These are phyloP conservation scores for Drosophila quasianomalipes DNA, from an alignment of 2,888 invertebrate genomes.

Conservation along the genomic window DNA sequence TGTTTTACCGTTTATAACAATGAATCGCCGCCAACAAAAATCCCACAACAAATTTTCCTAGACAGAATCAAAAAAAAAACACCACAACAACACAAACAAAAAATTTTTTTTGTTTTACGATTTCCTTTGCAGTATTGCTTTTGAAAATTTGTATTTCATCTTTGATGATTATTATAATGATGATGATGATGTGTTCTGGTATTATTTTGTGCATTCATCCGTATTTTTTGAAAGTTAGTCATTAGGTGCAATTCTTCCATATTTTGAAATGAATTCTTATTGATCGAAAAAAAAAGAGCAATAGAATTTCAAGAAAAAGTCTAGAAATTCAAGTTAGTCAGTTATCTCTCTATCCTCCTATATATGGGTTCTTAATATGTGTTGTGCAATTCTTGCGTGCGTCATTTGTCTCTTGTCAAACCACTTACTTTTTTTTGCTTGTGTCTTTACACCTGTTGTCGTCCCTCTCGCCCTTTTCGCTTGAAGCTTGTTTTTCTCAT, in stretches of 20 bases:
- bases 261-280: neutral
- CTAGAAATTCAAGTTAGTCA: slow-evolving; percentile 20
- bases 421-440: slow-evolving; percentile 17
- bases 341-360: neutral
- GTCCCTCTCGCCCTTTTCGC: neutral
- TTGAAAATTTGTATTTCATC: slow-evolving; percentile 7
- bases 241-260: neutral
- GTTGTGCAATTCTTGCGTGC: slow-evolving; percentile 38
- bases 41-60: slow-evolving; percentile 11
- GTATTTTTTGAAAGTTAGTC: neutral
- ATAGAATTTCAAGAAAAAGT: neutral
- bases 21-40: slow-evolving; percentile 6
- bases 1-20: slow-evolving; percentile 8
- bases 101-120: slow-evolving; percentile 15
- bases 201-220: slow-evolving; percentile 6
- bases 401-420: slow-evolving; percentile 51
- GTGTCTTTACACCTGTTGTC: neutral
- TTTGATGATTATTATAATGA: neutral
- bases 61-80: slow-evolving; percentile 14
- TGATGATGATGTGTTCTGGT: slow-evolving; percentile 1
- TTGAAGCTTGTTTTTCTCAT: slow-evolving; percentile 39
- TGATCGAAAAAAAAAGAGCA: neutral
- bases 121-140: slow-evolving; percentile 5
- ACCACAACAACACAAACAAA: slow-evolving; percentile 36
- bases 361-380: slow-evolving; percentile 6